Base-by-base conservation (phyloP, 2,888 invertebrate genomes). In the Liopterus haemorrhoidalis region DNA sequence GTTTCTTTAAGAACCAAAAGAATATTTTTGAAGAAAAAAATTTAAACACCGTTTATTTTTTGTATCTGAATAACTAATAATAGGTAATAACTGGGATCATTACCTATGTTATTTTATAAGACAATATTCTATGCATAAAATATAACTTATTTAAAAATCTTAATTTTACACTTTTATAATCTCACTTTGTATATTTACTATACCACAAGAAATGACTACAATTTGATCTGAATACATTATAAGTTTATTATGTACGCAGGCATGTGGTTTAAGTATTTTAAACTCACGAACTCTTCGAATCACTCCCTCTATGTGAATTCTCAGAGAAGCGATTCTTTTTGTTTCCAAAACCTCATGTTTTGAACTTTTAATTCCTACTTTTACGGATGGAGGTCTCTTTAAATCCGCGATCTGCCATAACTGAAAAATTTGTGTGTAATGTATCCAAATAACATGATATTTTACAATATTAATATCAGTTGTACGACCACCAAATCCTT, bases 401-500 rank as follows among this genome's bases (percentile, higher is more conserved):
- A 38, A 38, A 38, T 12, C 38, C 51, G 37, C 54, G 37, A 19
- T 53, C 53, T 18, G 54, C 53, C 50, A 53, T 46, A n/a, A 54
- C 48, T 35, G 36, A 19, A 3, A 11, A 11, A 5, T 37, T 24
- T 12, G 32, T 19, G 16, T 32, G 31, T 11, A 55, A 25, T 21
- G 11, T 25, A 22, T 48, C 37, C 25, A 49, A 37, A 41, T 39
- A 52, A 36, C 42, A 43, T 51, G 41, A 28, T 54, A 30, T 46
- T 49, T 48, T 9, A 54, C 33, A 22, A 50, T 36, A 2, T 24
- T 15, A 1, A 28, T 20, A 51, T 55, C 55, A 4, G 46, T 31
- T 11, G 40, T 40, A 32, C 54, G 24, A 24, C 58, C 50, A 21
- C 57, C 54, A 52, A 46, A 56, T 5, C 54, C 56, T n/a, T 22